Conservation (phyloP, 1,140 invertebrate species). For the Chlorops oryzae region DNA sequence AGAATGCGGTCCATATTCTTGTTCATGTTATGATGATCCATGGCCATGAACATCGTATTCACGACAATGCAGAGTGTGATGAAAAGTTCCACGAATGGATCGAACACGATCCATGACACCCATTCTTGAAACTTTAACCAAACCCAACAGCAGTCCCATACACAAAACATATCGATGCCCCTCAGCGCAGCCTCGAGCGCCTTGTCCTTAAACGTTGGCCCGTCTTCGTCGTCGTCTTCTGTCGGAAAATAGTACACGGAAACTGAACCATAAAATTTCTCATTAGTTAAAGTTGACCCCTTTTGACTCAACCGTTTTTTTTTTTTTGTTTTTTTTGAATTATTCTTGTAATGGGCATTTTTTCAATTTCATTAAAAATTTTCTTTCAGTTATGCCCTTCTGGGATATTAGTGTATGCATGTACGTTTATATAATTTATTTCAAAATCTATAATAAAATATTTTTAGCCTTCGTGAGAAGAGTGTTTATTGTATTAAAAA, state of each 20-base stretch:
- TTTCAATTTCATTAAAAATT: conserved; percentile 15
- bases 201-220: conserved; percentile 81
- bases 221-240: conserved; percentile 80
- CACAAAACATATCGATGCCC: conserved; percentile 87
- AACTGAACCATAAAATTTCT: conserved; percentile 63
- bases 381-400: too few relatives aligned
- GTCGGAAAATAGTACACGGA: conserved; percentile 90
- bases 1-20: conserved; percentile 76
- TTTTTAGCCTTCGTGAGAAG: too few relatives aligned
- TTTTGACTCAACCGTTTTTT: conserved; percentile 60
- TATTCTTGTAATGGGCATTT: conserved; percentile 1
- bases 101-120: conserved; percentile 88
- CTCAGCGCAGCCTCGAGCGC: conserved; percentile 66
- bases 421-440: too few relatives aligned
- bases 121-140: conserved; percentile 88
- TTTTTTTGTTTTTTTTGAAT: conserved; percentile 10
- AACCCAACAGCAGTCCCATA: conserved; percentile 92
- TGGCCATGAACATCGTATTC: conserved; percentile 96
- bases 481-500: too few relatives aligned
- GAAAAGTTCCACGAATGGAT: conserved; percentile 96
- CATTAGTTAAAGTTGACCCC: conserved; percentile 58
- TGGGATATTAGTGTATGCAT: too few relatives aligned
- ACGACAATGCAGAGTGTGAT: conserved; percentile 97
- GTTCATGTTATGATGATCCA: conserved; percentile 94
- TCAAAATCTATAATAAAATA: too few relatives aligned